A percentile compares a stretch with the other conserved stretches of the same genome.
phyloP scores from a whole-genome alignment of 2,888 invertebrate species.

The Mesorhabditis belari region DNA sequence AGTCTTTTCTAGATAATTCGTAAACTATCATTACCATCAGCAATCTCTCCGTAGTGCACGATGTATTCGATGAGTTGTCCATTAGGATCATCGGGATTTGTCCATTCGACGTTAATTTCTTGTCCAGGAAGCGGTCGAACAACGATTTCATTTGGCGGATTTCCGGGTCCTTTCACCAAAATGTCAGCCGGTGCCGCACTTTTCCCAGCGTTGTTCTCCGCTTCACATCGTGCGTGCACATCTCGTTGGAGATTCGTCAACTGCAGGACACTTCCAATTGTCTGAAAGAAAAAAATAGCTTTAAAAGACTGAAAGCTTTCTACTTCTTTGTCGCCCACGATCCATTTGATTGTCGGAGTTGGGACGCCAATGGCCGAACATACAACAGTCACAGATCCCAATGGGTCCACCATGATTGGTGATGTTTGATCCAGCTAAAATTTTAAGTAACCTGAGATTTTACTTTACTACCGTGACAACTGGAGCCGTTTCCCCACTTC shows the following conservation, averaged over 20 bases:
- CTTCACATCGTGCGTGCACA: slow-evolving; percentile 42
- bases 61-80: slow-evolving; percentile 46
- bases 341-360: slow-evolving; percentile 29
- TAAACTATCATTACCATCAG: slow-evolving; percentile 34
- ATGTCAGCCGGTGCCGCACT: slow-evolving; percentile 37
- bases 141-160: slow-evolving; percentile 49
- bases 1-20: too few relatives aligned
- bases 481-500: slow-evolving; percentile 37
- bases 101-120: slow-evolving; percentile 50
- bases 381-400: slow-evolving; percentile 33
- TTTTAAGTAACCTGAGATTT: background rate
- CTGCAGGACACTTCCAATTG: slow-evolving; percentile 14
- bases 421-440: background rate
- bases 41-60: slow-evolving; percentile 45
- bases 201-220: slow-evolving; percentile 49
- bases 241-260: slow-evolving; percentile 28
- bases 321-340: slow-evolving; percentile 17
- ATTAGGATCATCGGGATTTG: slow-evolving; percentile 49
- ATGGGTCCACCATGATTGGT: slow-evolving; percentile 31
- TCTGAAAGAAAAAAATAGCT: slow-evolving; percentile 11
- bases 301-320: slow-evolving; percentile 7
- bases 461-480: slow-evolving; percentile 8
- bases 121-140: slow-evolving; percentile 43
- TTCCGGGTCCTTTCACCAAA: slow-evolving; percentile 45
- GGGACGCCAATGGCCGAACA: slow-evolving; percentile 45